Percentiles rank a stretch among this genome's conserved stretches.
Evolutionary conservation across 2,113 vertebrate species (phyloP).

Genomic region (Acanthochromis polyacanthus): DNA sequence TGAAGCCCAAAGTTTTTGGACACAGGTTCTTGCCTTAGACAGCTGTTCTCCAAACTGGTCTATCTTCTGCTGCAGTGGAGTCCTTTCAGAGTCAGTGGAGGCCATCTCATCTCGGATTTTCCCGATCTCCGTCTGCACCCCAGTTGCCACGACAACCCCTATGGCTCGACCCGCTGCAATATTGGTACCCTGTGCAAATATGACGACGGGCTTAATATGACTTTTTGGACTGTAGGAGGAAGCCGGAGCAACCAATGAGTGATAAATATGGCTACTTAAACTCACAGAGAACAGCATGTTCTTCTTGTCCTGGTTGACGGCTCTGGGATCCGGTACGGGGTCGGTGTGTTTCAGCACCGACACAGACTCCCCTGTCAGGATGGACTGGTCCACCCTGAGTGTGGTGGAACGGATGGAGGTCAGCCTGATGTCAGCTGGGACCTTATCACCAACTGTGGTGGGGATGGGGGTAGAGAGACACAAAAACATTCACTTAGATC

Average conservation of each 20-base stretch:
- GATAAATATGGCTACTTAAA: background rate
- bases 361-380: constrained; percentile 90
- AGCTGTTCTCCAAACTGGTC: constrained; percentile 88
- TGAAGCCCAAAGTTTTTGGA: background rate
- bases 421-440: constrained; percentile 93
- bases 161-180: constrained; percentile 85
- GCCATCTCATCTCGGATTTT: constrained; percentile 88
- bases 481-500: background rate
- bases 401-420: constrained; percentile 93
- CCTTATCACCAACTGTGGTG: constrained; percentile 91
- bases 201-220: background rate
- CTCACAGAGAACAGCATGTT: constrained; percentile 89
- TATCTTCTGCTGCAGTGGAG: constrained; percentile 85
- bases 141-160: constrained; percentile 84
- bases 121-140: constrained; percentile 86
- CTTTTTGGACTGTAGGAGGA: too few species aligned
- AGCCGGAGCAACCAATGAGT: too few species aligned
- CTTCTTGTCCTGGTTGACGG: constrained; percentile 88
- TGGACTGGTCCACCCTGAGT: constrained; percentile 94
- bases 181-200: constrained; percentile 81
- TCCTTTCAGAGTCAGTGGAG: constrained; percentile 84
- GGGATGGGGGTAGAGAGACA: constrained; percentile 30
- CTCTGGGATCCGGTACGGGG: constrained; percentile 85
- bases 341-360: constrained; percentile 87
- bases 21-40: constrained; percentile 75